These are phyloP conservation scores for Bujurquina vittata DNA, from an alignment of 2,113 vertebrate species.

Conservation along the genomic window DNA sequence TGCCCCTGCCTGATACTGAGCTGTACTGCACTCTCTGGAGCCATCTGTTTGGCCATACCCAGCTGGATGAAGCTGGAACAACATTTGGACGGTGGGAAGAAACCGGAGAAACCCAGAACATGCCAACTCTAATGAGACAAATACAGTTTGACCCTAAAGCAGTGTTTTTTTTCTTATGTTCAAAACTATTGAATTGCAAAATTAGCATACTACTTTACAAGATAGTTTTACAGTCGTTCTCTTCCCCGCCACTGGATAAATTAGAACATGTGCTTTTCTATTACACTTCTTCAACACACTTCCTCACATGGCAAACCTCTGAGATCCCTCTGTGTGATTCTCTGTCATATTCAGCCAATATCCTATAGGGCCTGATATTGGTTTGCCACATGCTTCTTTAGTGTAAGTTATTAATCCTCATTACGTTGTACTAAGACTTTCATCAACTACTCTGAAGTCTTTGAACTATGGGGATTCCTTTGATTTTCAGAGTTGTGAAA, in stretches of 20 bases:
- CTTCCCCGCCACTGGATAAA: neutral
- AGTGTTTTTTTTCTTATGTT: too few species aligned
- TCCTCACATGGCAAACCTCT: slow-evolving; percentile 35
- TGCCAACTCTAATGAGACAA: too few species aligned
- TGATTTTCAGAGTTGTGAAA: slow-evolving; percentile 39
- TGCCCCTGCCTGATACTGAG: neutral
- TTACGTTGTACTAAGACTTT: slow-evolving; percentile 74
- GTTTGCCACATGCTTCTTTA: slow-evolving; percentile 65
- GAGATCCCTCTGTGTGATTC: slow-evolving; percentile 64
- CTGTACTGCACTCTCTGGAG: slow-evolving; percentile 13
- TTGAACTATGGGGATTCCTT: slow-evolving; percentile 63
- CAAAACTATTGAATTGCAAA: too few species aligned
- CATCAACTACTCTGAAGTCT: slow-evolving; percentile 74
- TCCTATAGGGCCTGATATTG: slow-evolving; percentile 72
- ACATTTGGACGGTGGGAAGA: too few species aligned
- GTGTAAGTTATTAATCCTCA: slow-evolving; percentile 79
- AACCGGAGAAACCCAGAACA: too few species aligned
- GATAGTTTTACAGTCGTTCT: too few species aligned
- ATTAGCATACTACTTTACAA: too few species aligned
- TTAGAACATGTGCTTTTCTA: neutral
- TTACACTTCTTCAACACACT: neutral
- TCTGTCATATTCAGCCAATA: slow-evolving; percentile 73
- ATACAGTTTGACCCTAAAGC: too few species aligned
- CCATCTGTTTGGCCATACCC: slow-evolving; percentile 10
- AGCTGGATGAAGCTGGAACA: slow-evolving; percentile 15